A percentile compares a stretch with the other conserved stretches of the same genome.
Evolutionary conservation across 2,113 vertebrate genomes (phyloP).

Genomic region (Cyanistes caeruleus): DNA sequence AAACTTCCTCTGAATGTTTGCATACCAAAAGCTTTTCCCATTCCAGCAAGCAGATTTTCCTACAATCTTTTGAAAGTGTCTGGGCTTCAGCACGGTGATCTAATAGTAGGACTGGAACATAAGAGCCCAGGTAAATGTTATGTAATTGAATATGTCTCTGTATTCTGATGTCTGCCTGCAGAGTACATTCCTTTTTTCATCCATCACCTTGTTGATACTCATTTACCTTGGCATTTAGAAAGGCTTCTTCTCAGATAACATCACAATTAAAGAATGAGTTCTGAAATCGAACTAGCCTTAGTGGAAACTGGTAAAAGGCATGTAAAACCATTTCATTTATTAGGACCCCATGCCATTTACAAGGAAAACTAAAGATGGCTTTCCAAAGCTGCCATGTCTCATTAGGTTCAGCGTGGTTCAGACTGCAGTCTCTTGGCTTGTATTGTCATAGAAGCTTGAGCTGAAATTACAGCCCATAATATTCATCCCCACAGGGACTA

Average conservation of each 20-base stretch:
- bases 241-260: slow-evolving; percentile 41
- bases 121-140: background rate
- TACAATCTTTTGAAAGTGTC: background rate
- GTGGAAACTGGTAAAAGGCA: slow-evolving; percentile 43
- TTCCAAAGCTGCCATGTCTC: slow-evolving; percentile 67
- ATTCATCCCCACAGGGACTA: background rate
- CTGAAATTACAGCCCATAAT: slow-evolving; percentile 38
- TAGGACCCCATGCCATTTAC: slow-evolving; percentile 40
- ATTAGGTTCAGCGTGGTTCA: slow-evolving; percentile 48
- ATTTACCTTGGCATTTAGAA: slow-evolving; percentile 56
- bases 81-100: background rate
- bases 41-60: background rate
- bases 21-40: slow-evolving; percentile 22
- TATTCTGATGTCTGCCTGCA: background rate
- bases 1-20: background rate
- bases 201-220: slow-evolving; percentile 2
- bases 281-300: slow-evolving; percentile 47
- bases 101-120: background rate
- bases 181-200: background rate
- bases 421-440: slow-evolving; percentile 21
- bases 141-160: background rate
- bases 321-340: slow-evolving; percentile 65
- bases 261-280: slow-evolving; percentile 70
- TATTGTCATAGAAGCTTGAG: slow-evolving; percentile 31
- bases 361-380: slow-evolving; percentile 55